Base-by-base conservation (phyloP, 2,888 invertebrate species). In the Calameuta pallipes region DNA sequence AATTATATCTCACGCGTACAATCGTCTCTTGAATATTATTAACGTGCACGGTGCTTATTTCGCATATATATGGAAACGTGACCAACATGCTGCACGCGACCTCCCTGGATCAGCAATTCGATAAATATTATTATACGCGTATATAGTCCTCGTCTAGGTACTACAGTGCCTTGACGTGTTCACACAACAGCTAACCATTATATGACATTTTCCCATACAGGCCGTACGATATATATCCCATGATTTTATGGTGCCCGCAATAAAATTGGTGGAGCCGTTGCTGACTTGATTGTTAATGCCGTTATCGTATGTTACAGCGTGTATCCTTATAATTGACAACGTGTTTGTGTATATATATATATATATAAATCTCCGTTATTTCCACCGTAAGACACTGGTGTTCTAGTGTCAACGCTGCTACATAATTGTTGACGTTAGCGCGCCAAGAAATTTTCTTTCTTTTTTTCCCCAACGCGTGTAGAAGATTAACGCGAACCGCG, bases 71-170 rank as follows among this genome's bases (percentile, higher is more conserved):
- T 36, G 12, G 71, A 71, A 31, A 71, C 71, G 30, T 30, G 31
- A 34, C 1, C 30, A 23, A 71, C 71, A 30, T 11, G 11, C 71
- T 13, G 71, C 71, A 71, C 71, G 71, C 71, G 30, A 71, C 71
- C 9, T 34, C 30, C 30, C 71, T 23, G 71, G 71, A 71, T 71
- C 71, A 71, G 71, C 71, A 9, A 33, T 30, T 71, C 11, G 71
- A 71, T 71, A 71, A 71, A 71, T 71, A 34, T 85, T 87, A 56
- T 56, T 56, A 56, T 23, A 56, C 23, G 56, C 56, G 23, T 23
- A 23, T 23, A 56, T 23, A 56, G 23, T 56, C 1, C 56, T 56
- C 56, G 56, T 56, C 56, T 56, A 56, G 23, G 56, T 56, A 56
- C 56, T 23, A 9, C 6, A 56, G 9, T 23, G 23, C 41, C 23